Conservation (phyloP, 2,113 vertebrate genomes). For the Todiramphus saurophagus region DNA sequence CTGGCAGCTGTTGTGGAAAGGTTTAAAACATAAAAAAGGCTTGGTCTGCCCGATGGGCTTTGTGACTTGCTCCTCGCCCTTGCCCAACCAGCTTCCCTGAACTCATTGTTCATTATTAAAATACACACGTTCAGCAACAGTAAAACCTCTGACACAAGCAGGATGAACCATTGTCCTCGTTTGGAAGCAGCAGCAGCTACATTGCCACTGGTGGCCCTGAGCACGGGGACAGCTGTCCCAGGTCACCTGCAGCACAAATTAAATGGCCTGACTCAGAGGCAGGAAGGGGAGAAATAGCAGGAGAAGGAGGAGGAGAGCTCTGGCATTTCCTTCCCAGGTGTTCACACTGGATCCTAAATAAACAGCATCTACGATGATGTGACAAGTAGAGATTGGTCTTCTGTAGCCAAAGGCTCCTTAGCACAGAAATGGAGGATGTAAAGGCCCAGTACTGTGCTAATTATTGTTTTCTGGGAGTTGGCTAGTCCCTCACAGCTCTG, state of each 20-base stretch:
- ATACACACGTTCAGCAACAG: not conserved
- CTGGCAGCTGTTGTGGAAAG: slow-evolving; percentile 32
- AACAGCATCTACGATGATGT: not conserved
- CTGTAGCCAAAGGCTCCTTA: not conserved
- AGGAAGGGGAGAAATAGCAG: not conserved
- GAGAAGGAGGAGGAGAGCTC: not conserved
- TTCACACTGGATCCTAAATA: not conserved
- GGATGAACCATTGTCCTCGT: not conserved
- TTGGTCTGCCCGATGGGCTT: not conserved
- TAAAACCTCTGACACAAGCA: not conserved
- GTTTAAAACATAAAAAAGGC: not conserved
- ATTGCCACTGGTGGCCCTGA: not conserved
- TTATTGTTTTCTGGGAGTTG: not conserved
- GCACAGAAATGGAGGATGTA: not conserved
- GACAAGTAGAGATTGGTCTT: not conserved
- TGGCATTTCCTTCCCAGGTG: not conserved
- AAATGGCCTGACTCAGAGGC: not conserved
- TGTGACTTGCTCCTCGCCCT: not conserved
- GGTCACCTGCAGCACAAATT: not conserved
- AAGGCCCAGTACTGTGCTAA: not conserved
- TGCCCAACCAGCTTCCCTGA: not conserved
- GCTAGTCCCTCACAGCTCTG: not conserved
- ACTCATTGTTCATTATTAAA: not conserved
- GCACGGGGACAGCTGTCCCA: not conserved
- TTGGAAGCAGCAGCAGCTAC: not conserved